Conservation (phyloP, 2,113 vertebrate genomes). For the Neoarius graeffei region DNA sequence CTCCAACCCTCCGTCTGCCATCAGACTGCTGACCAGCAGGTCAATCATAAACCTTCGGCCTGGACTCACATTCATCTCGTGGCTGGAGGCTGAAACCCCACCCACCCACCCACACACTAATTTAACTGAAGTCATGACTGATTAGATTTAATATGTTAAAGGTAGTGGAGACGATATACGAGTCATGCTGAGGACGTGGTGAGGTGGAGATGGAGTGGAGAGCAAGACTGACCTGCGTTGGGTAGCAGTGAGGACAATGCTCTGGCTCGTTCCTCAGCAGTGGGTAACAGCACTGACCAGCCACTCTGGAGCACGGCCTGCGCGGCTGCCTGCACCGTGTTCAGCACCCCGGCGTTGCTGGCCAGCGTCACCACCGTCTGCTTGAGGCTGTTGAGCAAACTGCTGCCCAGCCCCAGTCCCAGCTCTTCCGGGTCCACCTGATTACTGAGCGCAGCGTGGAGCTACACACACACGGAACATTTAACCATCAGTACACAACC, state of each 20-base stretch:
- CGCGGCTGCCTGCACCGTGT: conserved; percentile 88
- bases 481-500: background rate
- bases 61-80: conserved; percentile 90
- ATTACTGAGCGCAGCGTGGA: conserved; percentile 96
- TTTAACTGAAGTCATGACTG: background rate
- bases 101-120: conserved; percentile 13
- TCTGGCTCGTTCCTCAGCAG: conserved; percentile 91
- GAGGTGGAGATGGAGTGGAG: background rate
- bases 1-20: conserved; percentile 96
- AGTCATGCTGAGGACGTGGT: too few species aligned
- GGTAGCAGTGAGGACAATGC: conserved; percentile 92
- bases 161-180: background rate
- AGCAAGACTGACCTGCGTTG: conserved; percentile 79
- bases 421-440: conserved; percentile 94
- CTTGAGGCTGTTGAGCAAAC: conserved; percentile 92
- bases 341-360: conserved; percentile 92
- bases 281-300: conserved; percentile 95
- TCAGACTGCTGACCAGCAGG: conserved; percentile 94
- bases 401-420: conserved; percentile 88
- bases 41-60: conserved; percentile 98
- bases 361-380: conserved; percentile 93
- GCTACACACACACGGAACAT: conserved; percentile 65
- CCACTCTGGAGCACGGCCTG: conserved; percentile 96
- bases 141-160: background rate
- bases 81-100: conserved; percentile 81